Percentiles rank a stretch among this genome's conserved stretches.
Conservation (phyloP, 2,113 vertebrate genomes). For the Campylomormyrus numenius region DNA sequence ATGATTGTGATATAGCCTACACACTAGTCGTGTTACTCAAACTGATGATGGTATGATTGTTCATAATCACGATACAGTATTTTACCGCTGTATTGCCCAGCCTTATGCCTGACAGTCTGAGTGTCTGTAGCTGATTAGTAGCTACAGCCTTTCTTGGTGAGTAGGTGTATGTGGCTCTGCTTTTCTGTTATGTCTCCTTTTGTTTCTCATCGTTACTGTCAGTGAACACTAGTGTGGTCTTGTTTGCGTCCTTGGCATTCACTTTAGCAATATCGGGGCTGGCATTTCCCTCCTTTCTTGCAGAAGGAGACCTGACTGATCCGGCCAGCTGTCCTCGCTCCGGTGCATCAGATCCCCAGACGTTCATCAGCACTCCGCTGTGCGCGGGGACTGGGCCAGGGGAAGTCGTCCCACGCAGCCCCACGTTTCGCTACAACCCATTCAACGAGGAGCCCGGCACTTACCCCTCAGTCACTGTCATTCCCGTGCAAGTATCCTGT, state of each 20-base stretch:
- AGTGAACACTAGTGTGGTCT: background rate
- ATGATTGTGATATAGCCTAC: background rate
- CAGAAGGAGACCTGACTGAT: slow-evolving; percentile 90
- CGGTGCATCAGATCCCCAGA: slow-evolving; percentile 66
- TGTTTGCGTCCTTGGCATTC: background rate
- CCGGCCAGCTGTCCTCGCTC: slow-evolving; percentile 77
- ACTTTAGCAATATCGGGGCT: background rate
- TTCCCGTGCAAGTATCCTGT: slow-evolving; percentile 65
- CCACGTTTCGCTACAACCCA: slow-evolving; percentile 79
- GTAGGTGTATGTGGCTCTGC: slow-evolving; percentile 28
- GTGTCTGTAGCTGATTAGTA: background rate
- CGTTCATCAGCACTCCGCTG: slow-evolving; percentile 55
- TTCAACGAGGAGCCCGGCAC: slow-evolving; percentile 75
- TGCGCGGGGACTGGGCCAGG: slow-evolving; percentile 27
- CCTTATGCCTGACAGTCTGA: background rate
- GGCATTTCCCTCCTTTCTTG: background rate
- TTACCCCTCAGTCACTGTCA: slow-evolving; percentile 73
- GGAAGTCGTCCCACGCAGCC: slow-evolving; percentile 56
- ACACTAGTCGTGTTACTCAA: background rate
- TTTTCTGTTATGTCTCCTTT: background rate
- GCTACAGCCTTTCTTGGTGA: slow-evolving; percentile 21
- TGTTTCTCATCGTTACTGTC: slow-evolving; percentile 12
- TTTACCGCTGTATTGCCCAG: background rate
- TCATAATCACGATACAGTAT: background rate
- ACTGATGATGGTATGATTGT: background rate